Evolutionary conservation across 2,113 vertebrate genomes (phyloP).

Genomic region (Microcebus lehilahytsara): DNA sequence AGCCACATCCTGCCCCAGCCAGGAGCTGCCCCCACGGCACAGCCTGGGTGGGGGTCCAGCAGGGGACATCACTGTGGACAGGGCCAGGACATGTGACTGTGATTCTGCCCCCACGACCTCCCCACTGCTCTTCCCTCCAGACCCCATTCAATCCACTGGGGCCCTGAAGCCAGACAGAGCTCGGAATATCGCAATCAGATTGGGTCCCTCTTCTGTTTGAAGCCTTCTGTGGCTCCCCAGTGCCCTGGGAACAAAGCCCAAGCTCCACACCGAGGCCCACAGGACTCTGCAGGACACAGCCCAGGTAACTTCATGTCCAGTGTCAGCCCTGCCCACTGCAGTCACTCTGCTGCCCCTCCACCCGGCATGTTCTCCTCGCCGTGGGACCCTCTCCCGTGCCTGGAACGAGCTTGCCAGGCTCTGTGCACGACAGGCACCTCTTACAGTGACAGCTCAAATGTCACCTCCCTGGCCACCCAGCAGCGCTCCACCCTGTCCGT

Average conservation of each 20-base stretch:
- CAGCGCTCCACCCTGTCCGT: too few relatives aligned
- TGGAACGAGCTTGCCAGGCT: fast-evolving
- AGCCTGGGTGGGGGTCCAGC: too few relatives aligned
- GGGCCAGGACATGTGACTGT: fast-evolving
- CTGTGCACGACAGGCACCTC: fast-evolving
- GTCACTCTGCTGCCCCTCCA: not conserved
- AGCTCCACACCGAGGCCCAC: too few relatives aligned
- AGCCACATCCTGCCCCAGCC: not conserved
- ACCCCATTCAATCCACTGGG: fast-evolving
- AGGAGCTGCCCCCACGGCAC: not conserved
- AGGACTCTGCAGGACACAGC: not conserved
- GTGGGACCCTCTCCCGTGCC: not conserved
- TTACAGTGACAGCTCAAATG: fast-evolving
- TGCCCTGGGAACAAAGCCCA: not conserved
- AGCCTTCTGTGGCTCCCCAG: not conserved
- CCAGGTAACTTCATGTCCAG: not conserved
- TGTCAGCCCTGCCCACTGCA: not conserved
- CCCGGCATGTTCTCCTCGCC: not conserved
- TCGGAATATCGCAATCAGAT: fast-evolving
- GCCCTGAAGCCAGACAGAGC: not conserved
- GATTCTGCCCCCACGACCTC: not conserved
- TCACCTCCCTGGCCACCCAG: fast-evolving
- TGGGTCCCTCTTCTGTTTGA: too few relatives aligned
- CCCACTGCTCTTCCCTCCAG: not conserved
- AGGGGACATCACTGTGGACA: fast-evolving